A percentile compares a stretch with the other conserved stretches of the same genome.
phyloP scores from a whole-genome alignment of 2,797 vertebrate species.

The Loriculus beryllinus region DNA sequence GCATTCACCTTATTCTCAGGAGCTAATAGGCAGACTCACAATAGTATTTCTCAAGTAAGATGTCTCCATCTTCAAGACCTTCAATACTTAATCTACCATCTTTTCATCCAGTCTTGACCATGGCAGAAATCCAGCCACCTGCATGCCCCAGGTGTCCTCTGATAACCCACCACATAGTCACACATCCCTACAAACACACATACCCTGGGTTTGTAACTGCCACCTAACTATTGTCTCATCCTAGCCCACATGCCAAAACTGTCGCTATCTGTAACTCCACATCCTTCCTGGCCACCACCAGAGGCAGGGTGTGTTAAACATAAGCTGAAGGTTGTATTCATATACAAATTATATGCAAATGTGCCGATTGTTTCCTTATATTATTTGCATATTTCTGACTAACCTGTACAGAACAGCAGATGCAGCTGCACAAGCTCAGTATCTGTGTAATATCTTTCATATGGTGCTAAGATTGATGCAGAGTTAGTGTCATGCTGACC shows the following conservation, averaged over 20 bases:
- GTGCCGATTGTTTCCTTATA: background rate
- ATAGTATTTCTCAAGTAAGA: background rate
- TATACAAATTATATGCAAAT: slow-evolving; percentile 22
- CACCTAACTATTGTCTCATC: background rate
- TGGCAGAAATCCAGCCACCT: background rate
- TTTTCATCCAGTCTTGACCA: background rate
- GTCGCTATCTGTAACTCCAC: background rate
- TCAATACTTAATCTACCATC: background rate
- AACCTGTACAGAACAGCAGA: background rate
- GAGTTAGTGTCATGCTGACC: background rate
- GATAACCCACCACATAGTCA: background rate
- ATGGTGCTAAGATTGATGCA: background rate
- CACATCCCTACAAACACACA: background rate
- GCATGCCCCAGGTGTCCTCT: background rate
- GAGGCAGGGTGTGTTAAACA: background rate
- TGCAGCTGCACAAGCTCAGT: background rate
- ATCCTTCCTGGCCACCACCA: background rate
- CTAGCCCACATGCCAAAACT: background rate
- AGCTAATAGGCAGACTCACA: background rate
- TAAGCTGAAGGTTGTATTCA: background rate
- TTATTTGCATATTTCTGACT: slow-evolving; percentile 3
- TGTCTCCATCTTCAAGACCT: background rate
- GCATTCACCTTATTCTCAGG: background rate
- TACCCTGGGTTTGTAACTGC: background rate
- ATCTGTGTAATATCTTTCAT: background rate